Evolutionary conservation across 2,888 invertebrate genomes (phyloP), one percentile per base, ranked within the genome.

Genomic region (Anorthoa munda): DNA sequence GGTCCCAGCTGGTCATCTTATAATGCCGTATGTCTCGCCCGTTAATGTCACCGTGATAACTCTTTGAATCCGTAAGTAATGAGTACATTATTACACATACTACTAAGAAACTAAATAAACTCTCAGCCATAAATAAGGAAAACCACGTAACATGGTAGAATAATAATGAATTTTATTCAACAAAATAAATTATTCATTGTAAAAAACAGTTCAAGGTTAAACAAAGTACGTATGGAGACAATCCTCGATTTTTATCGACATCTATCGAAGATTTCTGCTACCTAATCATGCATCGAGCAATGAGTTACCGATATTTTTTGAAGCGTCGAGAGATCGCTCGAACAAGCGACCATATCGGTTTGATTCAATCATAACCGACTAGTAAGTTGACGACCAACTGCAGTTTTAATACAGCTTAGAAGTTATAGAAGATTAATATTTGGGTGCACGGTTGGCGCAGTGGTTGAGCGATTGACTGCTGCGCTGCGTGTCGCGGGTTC

Each of bases 1-100:
- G 9, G 39, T 39, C 39, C 39, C 9, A 9, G 39, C 39, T 39
- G 48, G 63, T 61, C 45, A 61, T 26, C 39, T 12, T 63, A 15
- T 2, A 17, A 0, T 2, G 1, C 75, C 13, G 75, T 84, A n/a
- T 79, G 58, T 81, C 55, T 12, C 53, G 2, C 0, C 1, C 12
- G n/a, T 55, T 66, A 72, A 71, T 83, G 83, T 84, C 83, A 77
- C 31, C 23, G 60, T 59, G 86, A 86, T 85, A 85, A 81, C 79
- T 83, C 65, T 15, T 48, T 45, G 48, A 65, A 73, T 61, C 31
- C 26, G 31, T 73, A 48, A 53, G 15, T 48, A 21, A 23, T 63
- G 26, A 73, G 18, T 45, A 74, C 51, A 39, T 58, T 18, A 64
- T 46, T 58, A 58, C 73, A 39, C 66, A 65, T 3, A 50, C 26